A percentile compares a stretch with the other conserved stretches of the same genome.
These are phyloP conservation scores for Sinocyclocheilus anshuiensis DNA, from an alignment of 2,113 vertebrate genomes.

Conservation along the genomic window DNA sequence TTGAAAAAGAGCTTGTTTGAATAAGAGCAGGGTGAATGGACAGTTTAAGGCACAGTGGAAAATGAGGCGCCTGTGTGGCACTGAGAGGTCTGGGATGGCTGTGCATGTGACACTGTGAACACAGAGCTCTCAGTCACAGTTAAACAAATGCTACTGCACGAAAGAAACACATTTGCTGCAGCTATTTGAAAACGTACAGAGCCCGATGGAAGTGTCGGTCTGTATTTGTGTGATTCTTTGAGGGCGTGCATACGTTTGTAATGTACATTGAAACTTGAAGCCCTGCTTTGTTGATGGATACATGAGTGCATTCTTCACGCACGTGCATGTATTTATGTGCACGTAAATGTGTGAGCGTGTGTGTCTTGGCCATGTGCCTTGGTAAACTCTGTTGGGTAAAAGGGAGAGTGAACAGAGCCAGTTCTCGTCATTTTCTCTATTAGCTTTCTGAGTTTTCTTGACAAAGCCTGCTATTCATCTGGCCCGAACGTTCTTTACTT, in stretches of 20 bases:
- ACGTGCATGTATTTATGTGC: constrained; percentile 43
- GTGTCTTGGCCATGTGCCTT: constrained; percentile 68
- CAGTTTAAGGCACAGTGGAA: constrained; percentile 62
- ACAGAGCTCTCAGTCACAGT: constrained; percentile 68
- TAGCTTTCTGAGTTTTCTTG: constrained; percentile 64
- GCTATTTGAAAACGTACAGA: constrained; percentile 28
- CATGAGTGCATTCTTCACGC: constrained; percentile 34
- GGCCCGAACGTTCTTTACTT: constrained; percentile 56
- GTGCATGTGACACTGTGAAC: constrained; percentile 63
- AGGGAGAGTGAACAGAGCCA: constrained; percentile 57
- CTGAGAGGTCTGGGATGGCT: constrained; percentile 51
- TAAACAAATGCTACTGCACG: constrained; percentile 55
- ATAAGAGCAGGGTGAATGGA: constrained; percentile 58
- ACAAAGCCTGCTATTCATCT: constrained; percentile 78
- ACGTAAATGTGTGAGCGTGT: constrained; percentile 49
- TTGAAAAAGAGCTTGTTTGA: constrained; percentile 67
- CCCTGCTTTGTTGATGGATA: constrained; percentile 4
- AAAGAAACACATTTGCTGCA: constrained; percentile 56
- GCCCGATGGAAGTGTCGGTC: constrained; percentile 40
- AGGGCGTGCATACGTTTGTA: background rate
- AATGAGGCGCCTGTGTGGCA: constrained; percentile 62
- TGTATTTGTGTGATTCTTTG: constrained; percentile 32
- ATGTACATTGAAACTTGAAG: constrained; percentile 17
- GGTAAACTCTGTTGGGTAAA: constrained; percentile 66
- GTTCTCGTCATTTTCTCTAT: constrained; percentile 72